Evolutionary conservation across 2,888 invertebrate genomes (phyloP).

Genomic region (Yponomeuta evonymella): DNA sequence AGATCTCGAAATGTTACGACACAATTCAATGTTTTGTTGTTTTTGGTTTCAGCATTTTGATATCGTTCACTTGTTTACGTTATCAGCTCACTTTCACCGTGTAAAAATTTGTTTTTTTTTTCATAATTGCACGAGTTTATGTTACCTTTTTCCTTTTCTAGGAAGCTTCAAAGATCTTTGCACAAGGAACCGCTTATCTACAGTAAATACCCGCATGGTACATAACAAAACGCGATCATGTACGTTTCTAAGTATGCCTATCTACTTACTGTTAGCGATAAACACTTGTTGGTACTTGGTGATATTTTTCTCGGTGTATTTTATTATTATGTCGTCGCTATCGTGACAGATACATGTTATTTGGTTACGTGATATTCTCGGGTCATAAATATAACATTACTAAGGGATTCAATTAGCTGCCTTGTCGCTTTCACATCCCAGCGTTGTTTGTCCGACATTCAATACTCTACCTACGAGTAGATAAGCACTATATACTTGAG

Average conservation of each 20-base stretch:
- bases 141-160: constrained; percentile 50
- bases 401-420: constrained; percentile 24
- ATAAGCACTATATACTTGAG: constrained; percentile 28
- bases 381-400: constrained; percentile 23
- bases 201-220: constrained; percentile 53
- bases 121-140: constrained; percentile 42
- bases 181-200: constrained; percentile 65
- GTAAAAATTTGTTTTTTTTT: constrained; percentile 14
- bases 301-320: not conserved
- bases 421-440: constrained; percentile 43
- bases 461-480: constrained; percentile 27
- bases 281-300: not conserved
- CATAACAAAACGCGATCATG: constrained; percentile 60
- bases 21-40: not conserved
- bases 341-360: not conserved
- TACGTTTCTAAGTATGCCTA: constrained; percentile 39
- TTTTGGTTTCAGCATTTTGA: not conserved
- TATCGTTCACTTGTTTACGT: not conserved
- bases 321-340: not conserved
- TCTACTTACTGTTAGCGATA: not conserved
- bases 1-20: not conserved
- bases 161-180: constrained; percentile 58
- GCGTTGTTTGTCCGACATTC: constrained; percentile 48
- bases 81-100: not conserved
- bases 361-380: constrained; percentile 18